A percentile compares a stretch with the other conserved stretches of the same genome.
These are phyloP conservation scores for Orussus abietinus DNA, from an alignment of 1,140 invertebrate species.

Conservation along the genomic window DNA sequence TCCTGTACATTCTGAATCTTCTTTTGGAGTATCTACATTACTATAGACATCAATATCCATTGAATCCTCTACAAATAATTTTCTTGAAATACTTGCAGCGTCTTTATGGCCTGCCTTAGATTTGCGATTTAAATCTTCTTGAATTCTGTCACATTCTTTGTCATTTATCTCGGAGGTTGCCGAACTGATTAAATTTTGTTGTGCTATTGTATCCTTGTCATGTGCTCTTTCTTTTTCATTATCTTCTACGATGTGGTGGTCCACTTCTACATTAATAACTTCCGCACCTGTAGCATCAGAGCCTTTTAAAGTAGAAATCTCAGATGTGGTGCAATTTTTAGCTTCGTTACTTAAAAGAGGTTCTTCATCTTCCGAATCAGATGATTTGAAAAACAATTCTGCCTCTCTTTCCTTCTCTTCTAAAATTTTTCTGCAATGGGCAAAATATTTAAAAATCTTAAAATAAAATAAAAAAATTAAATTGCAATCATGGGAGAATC, in stretches of 20 bases:
- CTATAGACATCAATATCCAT: too few species aligned
- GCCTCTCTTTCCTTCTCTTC: constrained; percentile 48
- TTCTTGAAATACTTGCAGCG: constrained; percentile 14
- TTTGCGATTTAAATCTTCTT: too few species aligned
- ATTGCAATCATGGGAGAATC: constrained; percentile 2
- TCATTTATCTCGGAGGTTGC: too few species aligned
- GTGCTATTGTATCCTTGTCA: constrained; percentile 20
- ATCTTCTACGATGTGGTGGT: too few species aligned
- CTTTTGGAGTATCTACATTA: constrained; percentile 11
- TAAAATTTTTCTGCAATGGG: constrained; percentile 31
- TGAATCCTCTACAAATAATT: constrained; percentile 26
- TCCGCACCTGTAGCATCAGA: constrained; percentile 9
- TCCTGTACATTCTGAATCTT: constrained; percentile 14
- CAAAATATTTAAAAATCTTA: constrained; percentile 2
- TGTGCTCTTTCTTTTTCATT: too few species aligned
- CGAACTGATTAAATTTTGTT: too few species aligned
- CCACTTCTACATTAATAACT: constrained; percentile 19
- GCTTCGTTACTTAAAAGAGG: background rate
- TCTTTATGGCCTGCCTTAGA: background rate
- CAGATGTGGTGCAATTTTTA: constrained; percentile 7
- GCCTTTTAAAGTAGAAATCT: too few species aligned
- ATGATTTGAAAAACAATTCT: constrained; percentile 44
- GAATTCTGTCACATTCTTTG: too few species aligned
- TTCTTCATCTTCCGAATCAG: constrained; percentile 44
- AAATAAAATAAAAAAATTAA: constrained; percentile 8